A percentile compares a stretch with the other conserved stretches of the same genome.
Evolutionary conservation across 2,113 vertebrate species (phyloP).

Genomic region (Oncorhynchus tshawytscha): DNA sequence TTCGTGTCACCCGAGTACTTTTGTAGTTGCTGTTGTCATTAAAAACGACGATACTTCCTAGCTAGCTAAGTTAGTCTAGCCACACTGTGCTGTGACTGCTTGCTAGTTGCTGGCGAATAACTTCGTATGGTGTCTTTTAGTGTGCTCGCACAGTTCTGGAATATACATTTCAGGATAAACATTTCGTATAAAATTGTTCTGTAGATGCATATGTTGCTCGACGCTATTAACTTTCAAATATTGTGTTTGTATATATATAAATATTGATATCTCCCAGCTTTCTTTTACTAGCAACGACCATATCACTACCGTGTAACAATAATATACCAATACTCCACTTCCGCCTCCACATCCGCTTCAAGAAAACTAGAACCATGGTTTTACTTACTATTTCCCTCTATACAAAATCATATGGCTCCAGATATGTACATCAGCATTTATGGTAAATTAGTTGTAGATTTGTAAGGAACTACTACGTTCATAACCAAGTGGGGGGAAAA

Average conservation of each 20-base stretch:
- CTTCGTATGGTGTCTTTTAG: not conserved
- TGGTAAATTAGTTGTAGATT: not conserved
- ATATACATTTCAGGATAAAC: not conserved
- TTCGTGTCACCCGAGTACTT: conserved; percentile 5
- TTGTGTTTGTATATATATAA: not conserved
- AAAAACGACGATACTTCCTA: not conserved
- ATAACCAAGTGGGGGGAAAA: too few species aligned
- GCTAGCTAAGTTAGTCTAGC: not conserved
- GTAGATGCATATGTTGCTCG: not conserved
- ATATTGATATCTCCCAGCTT: not conserved
- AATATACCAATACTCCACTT: not conserved
- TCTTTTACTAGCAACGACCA: not conserved
- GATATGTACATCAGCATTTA: not conserved
- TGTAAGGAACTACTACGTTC: not conserved
- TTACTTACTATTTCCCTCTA: not conserved
- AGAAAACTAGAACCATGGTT: conserved; percentile 3
- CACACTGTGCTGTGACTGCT: not conserved
- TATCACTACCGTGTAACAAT: not conserved
- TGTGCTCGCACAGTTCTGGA: not conserved
- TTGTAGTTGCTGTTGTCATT: not conserved
- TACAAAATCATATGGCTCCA: not conserved
- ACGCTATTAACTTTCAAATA: not conserved
- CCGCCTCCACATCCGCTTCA: not conserved
- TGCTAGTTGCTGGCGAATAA: not conserved
- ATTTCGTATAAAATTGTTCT: not conserved